Percentiles rank a stretch among this genome's conserved stretches.
phyloP scores from a whole-genome alignment of 2,113 vertebrate species.

The Balaenoptera acutorostrata region DNA sequence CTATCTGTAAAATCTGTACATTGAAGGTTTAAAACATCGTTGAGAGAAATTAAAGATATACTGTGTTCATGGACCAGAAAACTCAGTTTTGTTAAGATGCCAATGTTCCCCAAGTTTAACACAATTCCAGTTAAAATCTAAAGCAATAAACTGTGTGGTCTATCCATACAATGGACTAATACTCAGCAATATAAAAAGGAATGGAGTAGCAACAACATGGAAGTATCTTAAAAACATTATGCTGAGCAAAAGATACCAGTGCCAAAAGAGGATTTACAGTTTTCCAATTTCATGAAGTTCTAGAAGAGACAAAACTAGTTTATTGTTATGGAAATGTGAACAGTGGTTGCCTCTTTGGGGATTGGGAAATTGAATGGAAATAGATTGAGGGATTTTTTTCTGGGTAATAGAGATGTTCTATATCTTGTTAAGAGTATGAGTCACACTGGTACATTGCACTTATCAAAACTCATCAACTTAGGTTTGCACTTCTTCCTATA shows the following conservation, averaged over 20 bases:
- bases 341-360: background rate
- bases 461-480: background rate
- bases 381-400: background rate
- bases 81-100: background rate
- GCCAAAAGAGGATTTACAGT: background rate
- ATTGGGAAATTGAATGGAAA: background rate
- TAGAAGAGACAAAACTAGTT: background rate
- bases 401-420: background rate
- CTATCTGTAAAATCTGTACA: background rate
- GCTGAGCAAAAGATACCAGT: background rate
- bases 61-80: background rate
- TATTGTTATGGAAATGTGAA: background rate
- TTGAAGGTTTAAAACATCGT: background rate
- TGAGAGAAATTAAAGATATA: background rate
- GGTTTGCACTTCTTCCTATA: background rate
- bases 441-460: background rate
- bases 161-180: background rate
- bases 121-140: background rate
- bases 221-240: background rate
- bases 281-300: background rate
- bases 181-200: background rate
- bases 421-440: background rate
- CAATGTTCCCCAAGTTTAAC: background rate
- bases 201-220: background rate
- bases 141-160: background rate